Conservation (phyloP, 2,113 vertebrate genomes). For the Guaruba guarouba region DNA sequence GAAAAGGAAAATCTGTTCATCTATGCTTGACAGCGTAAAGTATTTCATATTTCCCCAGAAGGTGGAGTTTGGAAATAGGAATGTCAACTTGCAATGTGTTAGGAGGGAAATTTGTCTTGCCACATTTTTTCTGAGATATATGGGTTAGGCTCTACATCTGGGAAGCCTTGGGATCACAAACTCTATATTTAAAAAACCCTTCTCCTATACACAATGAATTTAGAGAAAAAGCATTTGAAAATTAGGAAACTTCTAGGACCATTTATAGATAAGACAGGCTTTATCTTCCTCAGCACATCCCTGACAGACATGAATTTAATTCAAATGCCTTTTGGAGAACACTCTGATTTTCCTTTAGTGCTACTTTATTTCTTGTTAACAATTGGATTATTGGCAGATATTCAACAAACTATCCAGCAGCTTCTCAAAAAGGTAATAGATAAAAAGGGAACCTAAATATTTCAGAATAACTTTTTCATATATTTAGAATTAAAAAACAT, state of each 20-base stretch:
- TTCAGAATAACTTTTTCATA: background rate
- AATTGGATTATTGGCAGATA: background rate
- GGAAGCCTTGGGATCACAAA: background rate
- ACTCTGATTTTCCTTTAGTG: background rate
- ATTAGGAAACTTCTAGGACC: background rate
- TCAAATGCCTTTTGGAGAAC: background rate
- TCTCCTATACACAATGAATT: background rate
- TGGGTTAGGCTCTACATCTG: background rate
- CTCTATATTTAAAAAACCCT: fast-evolving
- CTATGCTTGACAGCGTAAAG: background rate
- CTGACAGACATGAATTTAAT: background rate
- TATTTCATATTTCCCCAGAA: background rate
- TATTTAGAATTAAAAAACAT: background rate
- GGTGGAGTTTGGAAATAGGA: background rate
- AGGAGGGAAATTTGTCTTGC: background rate
- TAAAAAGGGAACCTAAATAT: background rate
- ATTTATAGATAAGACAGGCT: background rate
- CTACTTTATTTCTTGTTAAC: background rate
- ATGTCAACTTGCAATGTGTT: background rate
- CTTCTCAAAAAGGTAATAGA: background rate
- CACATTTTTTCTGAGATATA: background rate
- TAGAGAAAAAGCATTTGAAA: background rate
- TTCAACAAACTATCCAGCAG: background rate
- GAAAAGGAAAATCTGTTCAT: background rate
- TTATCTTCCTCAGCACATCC: background rate